Evolutionary conservation across 2,797 vertebrate genomes (phyloP).

Genomic region (Sebastes goodei): DNA sequence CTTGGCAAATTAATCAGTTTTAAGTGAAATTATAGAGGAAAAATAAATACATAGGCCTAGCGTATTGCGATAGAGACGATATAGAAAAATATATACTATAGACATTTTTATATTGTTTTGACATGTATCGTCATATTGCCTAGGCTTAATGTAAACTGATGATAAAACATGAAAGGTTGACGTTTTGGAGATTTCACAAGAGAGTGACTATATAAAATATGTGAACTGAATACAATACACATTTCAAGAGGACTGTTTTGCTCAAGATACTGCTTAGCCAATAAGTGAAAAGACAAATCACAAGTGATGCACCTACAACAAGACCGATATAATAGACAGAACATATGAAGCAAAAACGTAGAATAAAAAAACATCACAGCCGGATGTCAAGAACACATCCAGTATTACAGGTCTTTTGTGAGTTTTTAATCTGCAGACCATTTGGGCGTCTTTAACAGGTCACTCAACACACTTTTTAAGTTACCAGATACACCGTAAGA

Average conservation of each 20-base stretch:
- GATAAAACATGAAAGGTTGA: not conserved
- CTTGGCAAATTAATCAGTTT: no score
- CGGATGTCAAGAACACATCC: no score
- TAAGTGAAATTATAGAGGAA: no score
- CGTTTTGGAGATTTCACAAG: not conserved
- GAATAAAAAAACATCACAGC: not conserved
- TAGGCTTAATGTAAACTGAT: no score
- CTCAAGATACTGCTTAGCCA: not conserved
- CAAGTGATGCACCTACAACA: not conserved
- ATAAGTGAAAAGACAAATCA: not conserved
- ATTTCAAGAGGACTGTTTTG: not conserved
- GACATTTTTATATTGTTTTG: no score
- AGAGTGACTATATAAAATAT: not conserved
- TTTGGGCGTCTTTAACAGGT: not conserved
- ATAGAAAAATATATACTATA: no score
- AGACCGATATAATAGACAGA: not conserved
- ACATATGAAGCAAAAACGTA: not conserved
- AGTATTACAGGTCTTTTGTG: not conserved
- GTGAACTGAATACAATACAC: not conserved
- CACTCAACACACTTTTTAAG: not conserved
- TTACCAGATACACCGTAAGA: not conserved
- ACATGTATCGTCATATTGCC: no score
- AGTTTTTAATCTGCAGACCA: not conserved
- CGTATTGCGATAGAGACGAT: no score
- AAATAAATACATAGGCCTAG: no score